Percentiles rank a stretch among this genome's conserved stretches.
phyloP scores from a whole-genome alignment of 2,797 vertebrate species.

The Melanotaenia maccullochi region DNA sequence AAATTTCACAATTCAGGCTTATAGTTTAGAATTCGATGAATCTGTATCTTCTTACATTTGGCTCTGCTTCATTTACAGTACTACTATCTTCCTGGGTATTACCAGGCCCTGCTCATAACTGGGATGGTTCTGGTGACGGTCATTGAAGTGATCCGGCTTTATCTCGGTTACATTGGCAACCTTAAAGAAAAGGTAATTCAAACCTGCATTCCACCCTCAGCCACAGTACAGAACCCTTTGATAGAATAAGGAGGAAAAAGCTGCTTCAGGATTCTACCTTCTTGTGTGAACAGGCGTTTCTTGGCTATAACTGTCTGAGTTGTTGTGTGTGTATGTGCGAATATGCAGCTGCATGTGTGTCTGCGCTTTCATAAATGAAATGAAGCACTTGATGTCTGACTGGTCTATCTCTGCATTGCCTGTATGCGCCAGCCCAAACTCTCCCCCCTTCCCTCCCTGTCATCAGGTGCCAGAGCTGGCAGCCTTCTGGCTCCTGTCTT shows the following conservation, averaged over 20 bases:
- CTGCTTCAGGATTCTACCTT: constrained; percentile 28
- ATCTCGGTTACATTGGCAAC: constrained; percentile 89
- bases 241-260: constrained; percentile 34
- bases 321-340: constrained; percentile 14
- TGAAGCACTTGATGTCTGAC: constrained; percentile 18
- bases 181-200: constrained; percentile 87
- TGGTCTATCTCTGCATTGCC: constrained; percentile 44
- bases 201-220: constrained; percentile 23
- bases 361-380: constrained; percentile 32
- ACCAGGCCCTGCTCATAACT: constrained; percentile 85
- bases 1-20: neutral
- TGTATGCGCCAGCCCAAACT: constrained; percentile 3
- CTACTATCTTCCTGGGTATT: constrained; percentile 82
- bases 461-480: constrained; percentile 89
- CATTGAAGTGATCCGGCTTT: constrained; percentile 83
- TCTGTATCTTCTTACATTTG: neutral
- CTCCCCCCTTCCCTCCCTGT: constrained; percentile 21
- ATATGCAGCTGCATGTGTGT: neutral
- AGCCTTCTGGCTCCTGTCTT: constrained; percentile 88
- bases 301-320: constrained; percentile 20
- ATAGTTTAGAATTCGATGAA: neutral
- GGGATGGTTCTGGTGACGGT: constrained; percentile 83
- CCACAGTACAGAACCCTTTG: constrained; percentile 7
- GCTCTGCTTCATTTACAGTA: constrained; percentile 74
- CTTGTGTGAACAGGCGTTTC: constrained; percentile 29